Evolutionary conservation across 2,113 vertebrate genomes (phyloP), one percentile per base, ranked within the genome.

Genomic region (Podarcis muralis): DNA sequence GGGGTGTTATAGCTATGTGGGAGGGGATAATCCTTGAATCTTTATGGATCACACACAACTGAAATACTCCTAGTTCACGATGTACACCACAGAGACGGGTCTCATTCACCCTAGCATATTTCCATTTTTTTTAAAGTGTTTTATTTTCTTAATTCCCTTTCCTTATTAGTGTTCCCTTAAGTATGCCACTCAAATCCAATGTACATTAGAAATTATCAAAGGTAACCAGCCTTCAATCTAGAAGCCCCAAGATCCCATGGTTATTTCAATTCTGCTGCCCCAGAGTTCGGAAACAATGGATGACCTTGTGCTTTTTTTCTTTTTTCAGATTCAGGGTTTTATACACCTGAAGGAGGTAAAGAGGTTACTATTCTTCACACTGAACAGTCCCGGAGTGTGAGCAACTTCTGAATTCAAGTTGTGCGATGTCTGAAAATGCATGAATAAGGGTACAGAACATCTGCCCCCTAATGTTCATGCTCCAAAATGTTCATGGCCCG

Each of bases 401-500:
- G 11, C 9, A 22, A 32, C 75, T 77, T 78, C 75, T 78, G 35
- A 32, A 68, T 86, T 65, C 59, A 84, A 66, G 74, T 25, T 65
- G 32, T 65, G 20, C 18, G 2, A 15, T 0, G 12, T n/a, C 23
- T 27, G 9, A 69, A 30, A n/a, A 15, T 15, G 23, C 40, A 27
- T 30, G 57, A 1, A 25, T 11, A 11, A 81, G 11, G 6, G 12
- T 57, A 9, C 6, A 75, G 71, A 6, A 32, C 3, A 23, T 6
- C 59, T 69, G 0, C 0, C 2, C 43, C 71, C 66, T 48, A 32
- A 32, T 62, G 0, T 18, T 6, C 86, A 25, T 30, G 20, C 11
- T 18, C 37, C 0, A 0, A 23, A 0, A 0, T 40, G 4, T 4
- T 72, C 69, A 72, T 57, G n/a, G 20, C 30, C 2, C 0, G 0